Evolutionary conservation across 35 echinoderm and acorn worm species (phyloP), one percentile per base, ranked within the genome.

Genomic region (Lytechinus variegatus): DNA sequence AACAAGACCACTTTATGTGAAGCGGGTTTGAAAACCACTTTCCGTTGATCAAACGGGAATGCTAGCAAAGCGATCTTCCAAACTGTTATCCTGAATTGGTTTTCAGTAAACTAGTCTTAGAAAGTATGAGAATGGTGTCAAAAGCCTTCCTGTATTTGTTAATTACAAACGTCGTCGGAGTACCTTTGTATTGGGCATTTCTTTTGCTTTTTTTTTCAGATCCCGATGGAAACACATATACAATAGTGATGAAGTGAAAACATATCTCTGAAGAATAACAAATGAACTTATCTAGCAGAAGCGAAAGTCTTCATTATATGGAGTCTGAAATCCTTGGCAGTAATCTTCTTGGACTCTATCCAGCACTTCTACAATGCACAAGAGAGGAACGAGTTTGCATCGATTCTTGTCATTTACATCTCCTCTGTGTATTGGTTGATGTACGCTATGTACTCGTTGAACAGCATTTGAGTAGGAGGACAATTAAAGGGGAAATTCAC

Each of bases 211-310:
- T 61, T 51, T 51, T 91, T 96, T 0, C 89, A 97, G 97, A 97
- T 96, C 61, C 95, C 14, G 95, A 97, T 19, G 92, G 94, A 5
- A 92, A 87, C 87, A 97, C 95, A 16, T 96, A 95, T 33, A 97
- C 97, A 54, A 96, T 97, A 21, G 86, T 97, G 4, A 97, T 97
- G 97, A 97, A 97, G 33, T 97, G 89, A 95, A 72, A 24, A 54
- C 16, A 90, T 44, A 89, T n/a, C 9, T 29, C 88, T 54, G 29
- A 10, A 33, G 88, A 90, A 54, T n/a, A 21, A 33, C 27, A 54
- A 29, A 79, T 24, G 19, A 79, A 79, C 66, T 79, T 79, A 5
- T 79, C 66, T 7, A 79, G 66, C 21, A 24, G 14, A 79, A n/a
- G 66, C 4, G 1, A 19, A 79, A 79, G 66, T n/a, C 66, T n/a